Evolutionary conservation across 2,888 invertebrate species (phyloP).

Genomic region (Abscondita cerata): DNA sequence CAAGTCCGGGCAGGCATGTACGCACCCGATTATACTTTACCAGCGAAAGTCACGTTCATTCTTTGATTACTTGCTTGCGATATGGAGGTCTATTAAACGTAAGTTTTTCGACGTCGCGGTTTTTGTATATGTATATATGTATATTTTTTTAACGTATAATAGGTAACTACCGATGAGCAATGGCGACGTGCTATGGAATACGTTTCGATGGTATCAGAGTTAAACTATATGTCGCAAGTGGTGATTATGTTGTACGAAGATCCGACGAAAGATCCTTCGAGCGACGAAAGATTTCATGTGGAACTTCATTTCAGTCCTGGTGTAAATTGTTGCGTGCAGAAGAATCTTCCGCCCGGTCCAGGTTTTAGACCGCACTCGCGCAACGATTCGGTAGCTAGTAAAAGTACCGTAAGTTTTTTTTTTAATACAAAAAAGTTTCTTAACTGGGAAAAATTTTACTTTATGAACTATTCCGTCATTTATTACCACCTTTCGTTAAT

Average conservation of each 20-base stretch:
- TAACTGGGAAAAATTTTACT: neutral
- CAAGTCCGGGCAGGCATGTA: conserved; percentile 97
- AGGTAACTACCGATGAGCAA: conserved; percentile 90
- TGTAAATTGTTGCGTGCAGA: conserved; percentile 94
- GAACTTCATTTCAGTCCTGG: conserved; percentile 99
- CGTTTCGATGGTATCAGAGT: conserved; percentile 94
- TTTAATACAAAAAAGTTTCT: neutral
- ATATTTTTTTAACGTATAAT: conserved; percentile 23
- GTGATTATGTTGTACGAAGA: conserved; percentile 99
- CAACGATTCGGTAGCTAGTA: conserved; percentile 76
- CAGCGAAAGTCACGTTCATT: conserved; percentile 99
- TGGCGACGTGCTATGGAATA: conserved; percentile 99
- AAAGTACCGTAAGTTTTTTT: conserved; percentile 63
- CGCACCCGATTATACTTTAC: conserved; percentile 99
- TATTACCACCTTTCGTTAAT: too few relatives aligned
- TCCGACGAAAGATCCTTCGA: conserved; percentile 91
- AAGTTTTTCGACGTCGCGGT: too few relatives aligned
- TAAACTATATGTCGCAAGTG: conserved; percentile 99
- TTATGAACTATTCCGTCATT: too few relatives aligned
- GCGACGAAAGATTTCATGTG: conserved; percentile 95
- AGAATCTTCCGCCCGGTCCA: conserved; percentile 91
- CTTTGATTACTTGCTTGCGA: conserved; percentile 91
- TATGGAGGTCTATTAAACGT: conserved; percentile 91
- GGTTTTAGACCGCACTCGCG: conserved; percentile 92
- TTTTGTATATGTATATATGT: conserved; percentile 2